Percentiles rank a stretch among this genome's conserved stretches.
Conservation (phyloP, 2,113 vertebrate genomes). For the Silurus glanis region DNA sequence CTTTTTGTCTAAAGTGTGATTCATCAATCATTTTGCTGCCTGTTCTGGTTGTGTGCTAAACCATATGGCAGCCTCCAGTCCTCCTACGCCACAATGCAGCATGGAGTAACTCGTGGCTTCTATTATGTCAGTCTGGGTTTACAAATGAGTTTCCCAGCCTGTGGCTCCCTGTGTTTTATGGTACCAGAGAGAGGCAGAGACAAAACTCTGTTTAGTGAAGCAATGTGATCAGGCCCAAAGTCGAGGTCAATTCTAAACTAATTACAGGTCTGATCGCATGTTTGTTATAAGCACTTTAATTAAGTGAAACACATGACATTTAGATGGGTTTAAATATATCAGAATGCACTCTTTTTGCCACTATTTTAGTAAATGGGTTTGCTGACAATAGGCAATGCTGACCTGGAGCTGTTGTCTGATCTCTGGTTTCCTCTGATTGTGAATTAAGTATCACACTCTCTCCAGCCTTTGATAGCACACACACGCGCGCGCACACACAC, state of each 20-base stretch:
- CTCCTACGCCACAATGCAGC: conserved; percentile 43
- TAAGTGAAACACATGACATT: background rate
- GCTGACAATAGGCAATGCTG: background rate
- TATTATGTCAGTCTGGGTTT: conserved; percentile 52
- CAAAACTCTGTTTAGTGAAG: conserved; percentile 13
- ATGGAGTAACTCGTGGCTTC: conserved; percentile 37
- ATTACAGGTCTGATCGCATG: background rate
- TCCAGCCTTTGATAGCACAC: conserved; percentile 18
- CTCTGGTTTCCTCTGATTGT: conserved; percentile 33
- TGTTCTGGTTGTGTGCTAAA: conserved; percentile 29
- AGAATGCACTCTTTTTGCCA: background rate
- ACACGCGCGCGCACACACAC: background rate
- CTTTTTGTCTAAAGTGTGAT: background rate
- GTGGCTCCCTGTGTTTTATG: conserved; percentile 29
- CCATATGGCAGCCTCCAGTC: conserved; percentile 42
- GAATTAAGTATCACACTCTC: conserved; percentile 24
- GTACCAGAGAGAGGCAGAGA: conserved; percentile 9
- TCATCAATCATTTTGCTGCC: conserved; percentile 21
- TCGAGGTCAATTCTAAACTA: background rate
- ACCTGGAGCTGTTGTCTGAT: conserved; percentile 12
- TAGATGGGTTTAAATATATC: background rate
- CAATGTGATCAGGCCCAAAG: conserved; percentile 17
- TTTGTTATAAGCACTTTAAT: background rate
- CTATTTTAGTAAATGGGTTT: background rate
- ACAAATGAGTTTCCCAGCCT: conserved; percentile 50